phyloP scores from a whole-genome alignment of 2,113 vertebrate genomes.

The Indicator maculatus region DNA sequence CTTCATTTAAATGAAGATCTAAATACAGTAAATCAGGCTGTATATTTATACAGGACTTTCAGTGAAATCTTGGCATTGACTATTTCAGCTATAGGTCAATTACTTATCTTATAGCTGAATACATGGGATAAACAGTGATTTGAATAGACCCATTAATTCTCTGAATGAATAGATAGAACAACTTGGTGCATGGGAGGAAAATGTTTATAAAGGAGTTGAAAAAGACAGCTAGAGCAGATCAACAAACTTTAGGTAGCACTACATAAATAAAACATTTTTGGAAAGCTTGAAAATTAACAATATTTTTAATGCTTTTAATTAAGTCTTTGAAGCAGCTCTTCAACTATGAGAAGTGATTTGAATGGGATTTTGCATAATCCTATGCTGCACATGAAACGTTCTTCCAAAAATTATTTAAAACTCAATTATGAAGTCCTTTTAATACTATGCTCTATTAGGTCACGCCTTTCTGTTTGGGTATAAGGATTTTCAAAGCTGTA shows the following conservation, averaged over 20 bases:
- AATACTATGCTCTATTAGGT: not conserved
- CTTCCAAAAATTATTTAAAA: not conserved
- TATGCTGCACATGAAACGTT: accelerated
- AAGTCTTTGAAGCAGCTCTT: not conserved
- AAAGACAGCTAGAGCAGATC: not conserved
- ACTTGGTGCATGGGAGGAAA: not conserved
- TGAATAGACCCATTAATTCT: not conserved
- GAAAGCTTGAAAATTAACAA: not conserved
- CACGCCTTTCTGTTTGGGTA: not conserved
- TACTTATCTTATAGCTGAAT: not conserved
- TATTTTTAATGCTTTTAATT: not conserved
- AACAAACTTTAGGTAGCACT: not conserved
- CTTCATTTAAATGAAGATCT: conserved; percentile 53
- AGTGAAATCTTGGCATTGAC: conserved; percentile 26
- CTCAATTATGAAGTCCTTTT: not conserved
- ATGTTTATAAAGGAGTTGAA: not conserved
- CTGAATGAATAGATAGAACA: not conserved
- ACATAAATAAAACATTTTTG: not conserved
- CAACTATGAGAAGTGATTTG: not conserved
- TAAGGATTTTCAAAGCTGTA: not conserved
- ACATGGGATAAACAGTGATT: not conserved
- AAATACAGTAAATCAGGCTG: conserved; percentile 14
- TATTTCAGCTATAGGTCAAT: conserved; percentile 30
- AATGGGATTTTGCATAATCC: not conserved
- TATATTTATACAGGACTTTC: conserved; percentile 24